Percentiles rank a stretch among this genome's conserved stretches.
These are phyloP conservation scores for Lota lota DNA, from an alignment of 2,113 vertebrate species.

Conservation along the genomic window DNA sequence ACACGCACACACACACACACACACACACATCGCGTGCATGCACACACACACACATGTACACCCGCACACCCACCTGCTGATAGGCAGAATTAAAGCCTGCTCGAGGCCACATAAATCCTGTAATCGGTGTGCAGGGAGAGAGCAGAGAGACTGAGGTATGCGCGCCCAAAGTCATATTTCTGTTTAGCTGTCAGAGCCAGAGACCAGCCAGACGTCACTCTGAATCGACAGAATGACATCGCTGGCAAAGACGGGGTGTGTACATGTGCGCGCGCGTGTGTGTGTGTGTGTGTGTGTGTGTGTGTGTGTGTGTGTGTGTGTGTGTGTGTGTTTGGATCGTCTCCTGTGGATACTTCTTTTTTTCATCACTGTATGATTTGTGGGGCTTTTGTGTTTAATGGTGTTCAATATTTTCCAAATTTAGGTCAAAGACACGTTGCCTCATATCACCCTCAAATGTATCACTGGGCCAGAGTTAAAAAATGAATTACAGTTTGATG, in stretches of 20 bases:
- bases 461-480: too few species aligned
- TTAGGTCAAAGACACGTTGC: too few species aligned
- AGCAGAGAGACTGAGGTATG: constrained; percentile 1
- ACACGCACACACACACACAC: too few species aligned
- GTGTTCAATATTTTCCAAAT: too few species aligned
- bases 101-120: constrained; percentile 38
- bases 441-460: too few species aligned
- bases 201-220: constrained; percentile 33
- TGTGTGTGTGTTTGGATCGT: too few species aligned
- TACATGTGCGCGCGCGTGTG: background rate
- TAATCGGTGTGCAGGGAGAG: constrained; percentile 27
- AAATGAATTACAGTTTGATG: too few species aligned
- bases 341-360: too few species aligned
- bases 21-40: too few species aligned
- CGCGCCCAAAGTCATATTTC: constrained; percentile 57
- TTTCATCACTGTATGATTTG: too few species aligned
- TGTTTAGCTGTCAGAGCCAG: constrained; percentile 33
- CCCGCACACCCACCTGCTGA: constrained; percentile 24
- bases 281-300: constrained; percentile 6
- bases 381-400: too few species aligned
- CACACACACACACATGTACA: too few species aligned
- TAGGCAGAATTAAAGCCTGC: constrained; percentile 37
- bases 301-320: background rate
- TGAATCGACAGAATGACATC: constrained; percentile 33
- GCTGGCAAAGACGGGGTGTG: constrained; percentile 8